Conservation (phyloP, 2,888 invertebrate species). For the Euplexia lucipara region DNA sequence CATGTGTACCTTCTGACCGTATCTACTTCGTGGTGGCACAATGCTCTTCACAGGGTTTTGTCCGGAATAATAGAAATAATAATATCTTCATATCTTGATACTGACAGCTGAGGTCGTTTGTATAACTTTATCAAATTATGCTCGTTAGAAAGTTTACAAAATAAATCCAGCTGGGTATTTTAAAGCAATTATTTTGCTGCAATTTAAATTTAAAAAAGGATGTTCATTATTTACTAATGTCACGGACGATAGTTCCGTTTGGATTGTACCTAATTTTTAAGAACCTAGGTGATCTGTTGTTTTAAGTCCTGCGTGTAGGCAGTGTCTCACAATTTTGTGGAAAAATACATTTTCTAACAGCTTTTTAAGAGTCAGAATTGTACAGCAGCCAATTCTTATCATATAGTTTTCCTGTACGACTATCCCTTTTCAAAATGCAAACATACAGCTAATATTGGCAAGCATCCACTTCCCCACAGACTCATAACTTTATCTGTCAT, state of each 20-base stretch:
- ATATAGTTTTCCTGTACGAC: not conserved
- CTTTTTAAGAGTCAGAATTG: not conserved
- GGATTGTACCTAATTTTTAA: constrained; percentile 2
- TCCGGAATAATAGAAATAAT: constrained; percentile 49
- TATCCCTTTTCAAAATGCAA: not conserved
- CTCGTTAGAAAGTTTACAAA: constrained; percentile 39
- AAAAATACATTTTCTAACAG: not conserved
- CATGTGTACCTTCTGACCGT: constrained; percentile 24
- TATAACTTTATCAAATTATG: constrained; percentile 21
- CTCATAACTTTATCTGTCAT: not conserved
- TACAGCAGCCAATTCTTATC: not conserved
- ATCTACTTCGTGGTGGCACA: constrained; percentile 5
- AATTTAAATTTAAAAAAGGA: constrained; percentile 42
- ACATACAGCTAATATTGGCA: not conserved
- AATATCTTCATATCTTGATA: constrained; percentile 34
- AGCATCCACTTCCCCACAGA: not conserved
- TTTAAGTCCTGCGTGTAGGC: no score
- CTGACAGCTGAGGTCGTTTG: constrained; percentile 40
- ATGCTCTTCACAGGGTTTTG: constrained; percentile 36
- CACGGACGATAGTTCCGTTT: constrained; percentile 34
- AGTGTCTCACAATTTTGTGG: no score
- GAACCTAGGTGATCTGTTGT: no score
- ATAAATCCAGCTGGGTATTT: not conserved
- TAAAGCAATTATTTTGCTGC: constrained; percentile 34
- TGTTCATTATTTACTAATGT: constrained; percentile 30